phyloP scores from a whole-genome alignment of 2,797 vertebrate genomes.

The Columba guinea region DNA sequence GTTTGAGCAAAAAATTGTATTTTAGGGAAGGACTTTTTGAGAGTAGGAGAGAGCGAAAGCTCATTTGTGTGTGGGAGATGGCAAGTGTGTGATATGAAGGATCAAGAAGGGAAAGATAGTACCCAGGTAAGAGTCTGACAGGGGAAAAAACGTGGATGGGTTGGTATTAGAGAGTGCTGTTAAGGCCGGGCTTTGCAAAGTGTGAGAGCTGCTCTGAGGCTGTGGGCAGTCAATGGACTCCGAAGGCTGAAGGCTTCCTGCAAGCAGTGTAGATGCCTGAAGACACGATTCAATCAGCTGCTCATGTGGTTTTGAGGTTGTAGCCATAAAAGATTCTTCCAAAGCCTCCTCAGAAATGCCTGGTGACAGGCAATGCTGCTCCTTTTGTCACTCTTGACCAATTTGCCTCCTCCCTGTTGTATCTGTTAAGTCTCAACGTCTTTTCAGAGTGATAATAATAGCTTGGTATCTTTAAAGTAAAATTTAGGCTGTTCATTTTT shows the following conservation, averaged over 20 bases:
- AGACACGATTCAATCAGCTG: neutral
- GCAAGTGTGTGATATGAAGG: neutral
- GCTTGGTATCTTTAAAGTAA: neutral
- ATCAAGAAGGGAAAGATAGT: neutral
- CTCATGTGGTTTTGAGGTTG: neutral
- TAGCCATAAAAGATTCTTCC: neutral
- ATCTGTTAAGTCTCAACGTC: neutral
- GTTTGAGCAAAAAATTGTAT: neutral
- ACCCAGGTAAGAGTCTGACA: neutral
- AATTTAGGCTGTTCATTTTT: neutral
- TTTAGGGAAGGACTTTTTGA: neutral
- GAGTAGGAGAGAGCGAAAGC: neutral
- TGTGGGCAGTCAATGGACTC: neutral
- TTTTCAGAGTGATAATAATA: neutral
- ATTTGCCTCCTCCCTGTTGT: neutral
- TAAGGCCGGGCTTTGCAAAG: neutral
- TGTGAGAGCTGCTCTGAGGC: neutral
- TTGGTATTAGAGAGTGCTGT: neutral
- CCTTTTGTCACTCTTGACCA: neutral
- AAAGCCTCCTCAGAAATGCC: neutral
- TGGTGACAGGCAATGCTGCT: neutral
- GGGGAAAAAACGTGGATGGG: accelerated
- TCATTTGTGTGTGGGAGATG: neutral
- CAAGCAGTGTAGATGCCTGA: neutral
- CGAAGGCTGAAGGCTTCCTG: neutral